Percentiles rank a stretch among this genome's conserved stretches.
phyloP scores from a whole-genome alignment of 1,140 invertebrate genomes.

The Anagrus nilaparvatae region DNA sequence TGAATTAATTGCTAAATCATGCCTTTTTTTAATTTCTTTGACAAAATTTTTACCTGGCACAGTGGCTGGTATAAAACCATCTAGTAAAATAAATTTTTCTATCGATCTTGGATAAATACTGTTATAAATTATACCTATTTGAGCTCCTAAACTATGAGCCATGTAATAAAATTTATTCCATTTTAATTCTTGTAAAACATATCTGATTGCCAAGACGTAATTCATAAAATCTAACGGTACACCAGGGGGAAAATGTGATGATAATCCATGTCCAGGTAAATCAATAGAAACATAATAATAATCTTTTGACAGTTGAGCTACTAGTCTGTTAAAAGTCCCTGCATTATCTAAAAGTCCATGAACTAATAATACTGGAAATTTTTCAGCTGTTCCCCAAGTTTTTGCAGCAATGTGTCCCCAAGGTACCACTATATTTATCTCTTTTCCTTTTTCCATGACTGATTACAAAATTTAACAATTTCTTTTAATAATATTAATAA shows the following conservation, averaged over 20 bases:
- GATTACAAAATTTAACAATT: too few relatives aligned
- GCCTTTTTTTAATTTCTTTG: slow-evolving; percentile 19
- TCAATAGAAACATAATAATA: slow-evolving; percentile 57
- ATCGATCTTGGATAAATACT: slow-evolving; percentile 43
- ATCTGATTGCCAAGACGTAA: slow-evolving; percentile 41
- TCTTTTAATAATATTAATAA: too few relatives aligned
- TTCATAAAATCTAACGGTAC: slow-evolving; percentile 37
- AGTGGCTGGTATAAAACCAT: slow-evolving; percentile 34
- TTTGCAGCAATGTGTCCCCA: slow-evolving; percentile 46
- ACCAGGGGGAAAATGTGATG: slow-evolving; percentile 48
- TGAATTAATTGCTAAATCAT: slow-evolving; percentile 23
- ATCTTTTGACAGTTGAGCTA: slow-evolving; percentile 45
- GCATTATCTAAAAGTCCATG: slow-evolving; percentile 58
- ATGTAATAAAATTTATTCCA: slow-evolving; percentile 47
- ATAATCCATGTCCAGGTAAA: slow-evolving; percentile 60
- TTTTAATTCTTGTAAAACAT: slow-evolving; percentile 45
- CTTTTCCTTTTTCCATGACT: slow-evolving; percentile 8
- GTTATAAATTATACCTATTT: slow-evolving; percentile 37
- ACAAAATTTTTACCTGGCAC: slow-evolving; percentile 25
- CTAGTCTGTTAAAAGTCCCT: slow-evolving; percentile 53
- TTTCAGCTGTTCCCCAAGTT: slow-evolving; percentile 48
- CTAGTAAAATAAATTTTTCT: slow-evolving; percentile 44
- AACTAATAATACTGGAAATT: slow-evolving; percentile 45
- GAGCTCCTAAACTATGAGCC: slow-evolving; percentile 50
- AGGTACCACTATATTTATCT: slow-evolving; percentile 23